Base-by-base conservation (phyloP, 2,888 invertebrate species). In the Phymatocera aterrima region DNA sequence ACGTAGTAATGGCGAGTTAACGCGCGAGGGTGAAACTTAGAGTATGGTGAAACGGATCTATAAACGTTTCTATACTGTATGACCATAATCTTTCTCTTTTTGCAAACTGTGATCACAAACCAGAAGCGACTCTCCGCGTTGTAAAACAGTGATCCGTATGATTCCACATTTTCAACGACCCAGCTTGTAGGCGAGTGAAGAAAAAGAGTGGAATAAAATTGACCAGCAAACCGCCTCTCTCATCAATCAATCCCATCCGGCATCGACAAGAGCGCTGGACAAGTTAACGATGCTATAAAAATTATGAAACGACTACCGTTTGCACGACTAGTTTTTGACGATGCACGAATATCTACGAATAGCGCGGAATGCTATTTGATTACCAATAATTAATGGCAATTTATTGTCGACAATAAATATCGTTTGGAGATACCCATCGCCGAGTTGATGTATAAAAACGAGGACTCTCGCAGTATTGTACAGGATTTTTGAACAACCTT, bases 241-340 rank as follows among this genome's bases (percentile, higher is more conserved):
- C 40, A 24, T 68, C 68, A 68, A 68, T 68, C 68, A 68, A 46
- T 68, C 46, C 46, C 15, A 46, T 68, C 28, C 51, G 21, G 31
- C 51, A 74, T 79, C 78, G 34, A 74, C 74, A 64, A 37, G 24
- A n/a, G 34, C 43, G 54, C 77, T 68, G 81, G 81, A 84, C 83
- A 81, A 83, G 81, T 83, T 83, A 83, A 85, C 82, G 84, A 83
- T 82, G 84, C 82, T 82, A 83, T 85, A 83, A 84, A 85, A 85
- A 83, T 83, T 83, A 83, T 85, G 84, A 83, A 84, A 84, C 75
- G 75, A 82, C 84, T 83, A 83, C 84, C 82, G 83, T 82, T 83
- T 83, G 81, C 82, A 79, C 82, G 40, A 60, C 34, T 37, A 18
- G 37, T 37, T 37, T n/a, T 37, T n/a, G 60, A 31, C 60, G 60